Percentiles rank a stretch among this genome's conserved stretches.
phyloP scores from a whole-genome alignment of 2,888 invertebrate genomes.

The Anagyrus pseudococci region DNA sequence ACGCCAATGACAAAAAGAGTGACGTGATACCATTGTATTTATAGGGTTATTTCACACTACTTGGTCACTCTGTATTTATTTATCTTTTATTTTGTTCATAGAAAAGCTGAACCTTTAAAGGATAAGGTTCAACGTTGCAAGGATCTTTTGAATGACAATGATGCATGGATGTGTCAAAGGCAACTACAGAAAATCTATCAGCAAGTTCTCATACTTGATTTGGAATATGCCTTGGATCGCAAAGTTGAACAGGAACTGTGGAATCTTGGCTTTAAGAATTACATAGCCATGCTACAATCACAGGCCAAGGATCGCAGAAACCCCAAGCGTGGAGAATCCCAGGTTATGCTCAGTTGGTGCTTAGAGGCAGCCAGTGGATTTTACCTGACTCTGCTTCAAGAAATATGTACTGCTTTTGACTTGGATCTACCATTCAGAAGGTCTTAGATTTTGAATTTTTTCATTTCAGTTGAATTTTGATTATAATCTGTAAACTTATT shows the following conservation, averaged over 20 bases:
- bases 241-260: slow-evolving; percentile 90
- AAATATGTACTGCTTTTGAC: slow-evolving; percentile 82
- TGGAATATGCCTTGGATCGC: slow-evolving; percentile 86
- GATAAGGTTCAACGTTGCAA: slow-evolving; percentile 72
- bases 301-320: slow-evolving; percentile 84
- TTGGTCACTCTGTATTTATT: slow-evolving; percentile 21
- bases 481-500: too few relatives aligned
- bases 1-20: not conserved
- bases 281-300: slow-evolving; percentile 79
- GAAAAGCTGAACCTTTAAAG: slow-evolving; percentile 79
- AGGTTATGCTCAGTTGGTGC: slow-evolving; percentile 80
- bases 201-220: slow-evolving; percentile 75
- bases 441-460: too few relatives aligned
- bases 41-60: not conserved
- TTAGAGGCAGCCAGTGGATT: slow-evolving; percentile 86
- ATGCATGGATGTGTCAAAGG: slow-evolving; percentile 64
- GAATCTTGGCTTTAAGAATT: slow-evolving; percentile 88
- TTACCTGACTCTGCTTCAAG: slow-evolving; percentile 81
- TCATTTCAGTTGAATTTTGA: too few relatives aligned
- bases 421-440: slow-evolving; percentile 83
- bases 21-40: not conserved
- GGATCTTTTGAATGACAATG: slow-evolving; percentile 63
- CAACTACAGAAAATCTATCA: slow-evolving; percentile 61
- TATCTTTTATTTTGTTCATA: slow-evolving; percentile 48
- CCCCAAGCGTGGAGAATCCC: slow-evolving; percentile 75